Conservation (phyloP, 2,888 invertebrate species). For the Agonum fuliginosum region DNA sequence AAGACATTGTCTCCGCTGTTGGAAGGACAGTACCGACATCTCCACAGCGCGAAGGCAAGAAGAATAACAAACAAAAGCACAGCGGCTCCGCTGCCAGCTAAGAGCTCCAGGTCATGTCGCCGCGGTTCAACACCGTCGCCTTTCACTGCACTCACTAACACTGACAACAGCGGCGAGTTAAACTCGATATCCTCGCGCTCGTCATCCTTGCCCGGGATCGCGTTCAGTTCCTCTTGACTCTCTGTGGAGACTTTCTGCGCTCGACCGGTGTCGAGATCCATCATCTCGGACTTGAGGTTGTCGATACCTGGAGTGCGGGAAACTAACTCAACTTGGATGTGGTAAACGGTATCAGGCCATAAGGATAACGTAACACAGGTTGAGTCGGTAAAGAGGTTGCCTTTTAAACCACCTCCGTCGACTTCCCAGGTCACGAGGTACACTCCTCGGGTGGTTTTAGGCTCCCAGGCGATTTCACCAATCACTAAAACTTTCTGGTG, state of each 20-base stretch:
- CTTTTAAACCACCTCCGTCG: constrained; percentile 86
- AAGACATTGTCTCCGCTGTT: constrained; percentile 75
- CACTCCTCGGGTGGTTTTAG: constrained; percentile 79
- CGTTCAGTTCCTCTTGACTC: constrained; percentile 77
- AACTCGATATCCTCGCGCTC: constrained; percentile 72
- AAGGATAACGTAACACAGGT: constrained; percentile 86
- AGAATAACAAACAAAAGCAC: constrained; percentile 73
- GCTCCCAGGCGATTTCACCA: constrained; percentile 84
- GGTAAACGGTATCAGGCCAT: constrained; percentile 88
- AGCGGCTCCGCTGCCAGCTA: constrained; percentile 78
- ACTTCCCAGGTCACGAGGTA: constrained; percentile 91
- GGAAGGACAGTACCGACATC: constrained; percentile 76
- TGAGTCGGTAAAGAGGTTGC: constrained; percentile 87
- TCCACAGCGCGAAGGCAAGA: constrained; percentile 75
- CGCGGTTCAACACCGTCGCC: constrained; percentile 76
- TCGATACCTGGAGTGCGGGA: constrained; percentile 78
- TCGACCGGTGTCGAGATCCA: constrained; percentile 79
- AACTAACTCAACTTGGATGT: constrained; percentile 84
- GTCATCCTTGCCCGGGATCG: constrained; percentile 72
- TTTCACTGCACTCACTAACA: constrained; percentile 78
- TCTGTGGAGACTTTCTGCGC: constrained; percentile 80
- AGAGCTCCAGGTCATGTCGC: constrained; percentile 76
- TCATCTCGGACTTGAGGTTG: constrained; percentile 79
- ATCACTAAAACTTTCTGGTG: constrained; percentile 83
- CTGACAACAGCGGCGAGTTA: constrained; percentile 75